Evolutionary conservation across 2,797 vertebrate genomes (phyloP).

Genomic region (Crossoptilon crossoptilon): DNA sequence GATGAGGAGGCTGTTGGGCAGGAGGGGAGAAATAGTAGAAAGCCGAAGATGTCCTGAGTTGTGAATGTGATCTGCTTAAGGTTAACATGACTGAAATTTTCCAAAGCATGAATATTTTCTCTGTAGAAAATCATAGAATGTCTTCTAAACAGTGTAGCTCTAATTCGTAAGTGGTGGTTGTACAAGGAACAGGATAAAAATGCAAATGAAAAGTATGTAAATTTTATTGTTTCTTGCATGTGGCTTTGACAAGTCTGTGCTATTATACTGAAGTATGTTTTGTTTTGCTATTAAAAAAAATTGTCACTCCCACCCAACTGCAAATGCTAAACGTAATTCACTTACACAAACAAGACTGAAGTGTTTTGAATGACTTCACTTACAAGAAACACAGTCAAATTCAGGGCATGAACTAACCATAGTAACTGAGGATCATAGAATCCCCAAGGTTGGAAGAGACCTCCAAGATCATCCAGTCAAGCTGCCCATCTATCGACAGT

Average conservation of each 20-base stretch:
- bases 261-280: background rate
- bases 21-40: background rate
- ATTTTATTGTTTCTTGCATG: background rate
- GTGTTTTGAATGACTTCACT: background rate
- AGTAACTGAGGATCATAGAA: background rate
- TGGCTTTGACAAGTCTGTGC: background rate
- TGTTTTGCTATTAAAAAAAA: background rate
- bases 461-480: too few species aligned
- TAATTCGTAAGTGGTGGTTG: background rate
- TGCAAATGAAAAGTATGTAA: background rate
- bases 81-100: background rate
- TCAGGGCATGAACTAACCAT: background rate
- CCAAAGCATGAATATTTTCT: background rate
- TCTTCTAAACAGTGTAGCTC: too few species aligned
- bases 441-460: too few species aligned
- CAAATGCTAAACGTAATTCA: background rate
- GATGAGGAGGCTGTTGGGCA: background rate
- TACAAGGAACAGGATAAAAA: background rate
- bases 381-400: background rate
- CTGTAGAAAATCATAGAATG: background rate
- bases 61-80: background rate
- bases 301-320: background rate
- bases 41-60: background rate
- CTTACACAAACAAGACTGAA: background rate
- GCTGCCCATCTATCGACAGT: too few species aligned